Base-by-base conservation (phyloP, 2,113 vertebrate genomes). In the Thunnus thynnus region DNA sequence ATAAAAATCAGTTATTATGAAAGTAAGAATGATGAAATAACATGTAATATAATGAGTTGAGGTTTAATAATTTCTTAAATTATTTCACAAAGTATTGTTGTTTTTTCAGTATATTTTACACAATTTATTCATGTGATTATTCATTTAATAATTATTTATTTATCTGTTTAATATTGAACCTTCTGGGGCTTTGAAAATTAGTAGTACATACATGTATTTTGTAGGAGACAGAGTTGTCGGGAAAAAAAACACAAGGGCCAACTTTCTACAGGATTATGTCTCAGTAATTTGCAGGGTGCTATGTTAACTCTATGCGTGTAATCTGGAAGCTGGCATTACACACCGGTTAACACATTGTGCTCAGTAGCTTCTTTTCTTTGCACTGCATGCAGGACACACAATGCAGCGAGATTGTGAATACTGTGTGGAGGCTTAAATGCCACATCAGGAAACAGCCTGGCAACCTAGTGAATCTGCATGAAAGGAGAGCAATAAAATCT, bases 401-500 rank as follows among this genome's bases (percentile, higher is more conserved):
- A 79, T 63, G 30, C 57, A 66, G 6, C 5, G 2, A 63, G 54
- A 25, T 57, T 25, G 41, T 60, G 78, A 82, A 78, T 64, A 71
- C 64, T 27, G 76, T 8, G 13, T 9, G 5, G 36, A 27, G 62
- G 47, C 64, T 77, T 83, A n/a, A 79, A 77, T 78, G 51, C 67
- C 76, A 87, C 81, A 79, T 78, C 72, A 86, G 72, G 68, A 88
- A 85, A 67, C 76, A 70, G 66, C 61, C 73, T 27, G 72, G 72
- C 65, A 79, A 36, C 51, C 55, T 55, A 16, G 44, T 71, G 72
- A 57, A 79, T 81, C 69, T 65, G 56, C 50, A 74, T 89, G 73
- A 90, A 84, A 86, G 78, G 68, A 80, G 67, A 71, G 87, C 86
- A 87, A 91, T 91, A 85, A 90, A 91, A 87, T 85, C 67, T 17